Evolutionary conservation across 2,113 vertebrate genomes (phyloP), one percentile per base, ranked within the genome.

Genomic region (Paracanthobrama guichenoti): DNA sequence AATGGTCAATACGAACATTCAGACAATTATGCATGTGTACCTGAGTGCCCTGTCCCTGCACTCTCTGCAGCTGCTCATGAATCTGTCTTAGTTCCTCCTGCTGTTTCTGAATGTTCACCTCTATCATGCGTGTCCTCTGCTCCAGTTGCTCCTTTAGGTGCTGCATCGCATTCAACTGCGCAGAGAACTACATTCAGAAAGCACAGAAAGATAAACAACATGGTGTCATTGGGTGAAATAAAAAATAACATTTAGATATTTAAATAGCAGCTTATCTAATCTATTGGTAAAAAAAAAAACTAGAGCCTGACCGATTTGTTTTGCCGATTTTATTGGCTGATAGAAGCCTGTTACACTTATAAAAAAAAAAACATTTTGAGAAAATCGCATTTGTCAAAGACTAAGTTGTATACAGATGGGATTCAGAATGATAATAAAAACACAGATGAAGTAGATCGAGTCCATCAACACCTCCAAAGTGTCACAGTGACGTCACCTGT

Each of bases 61-160:
- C 98, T 91, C 96, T 95, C 76, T 97, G 97, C 87, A 99, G 96
- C 82, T 99, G 98, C 72, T 98, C 97, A 85, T 99, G 97, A 85
- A 99, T 99, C 92, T 97, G 96, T 10, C 95, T 91, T 83, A 99
- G 91, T 88, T 98, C 97, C 55, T 99, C 97, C 90, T 98, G 98
- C 89, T 99, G 97, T 26, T 96, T 94, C 88, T 99, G 96, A 92
- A 99, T 99, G 89, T 98, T 99, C 60, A 94, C 96, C 88, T 99
- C 97, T 79, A 99, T 98, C 94, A 96, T 94, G 80, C 96, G 94
- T 2, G 97, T 98, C 82, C 97, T 94, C 89, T 98, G 97, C 88
- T 99, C 97, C 83, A 99, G 89, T 85, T 99, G 97, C 60, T 99
- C 97, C 90, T 98, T 99, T 8, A 99, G 94, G 87, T 97, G 96